Conservation (phyloP, 2,797 vertebrate genomes). For the Enteromius argenteus region DNA sequence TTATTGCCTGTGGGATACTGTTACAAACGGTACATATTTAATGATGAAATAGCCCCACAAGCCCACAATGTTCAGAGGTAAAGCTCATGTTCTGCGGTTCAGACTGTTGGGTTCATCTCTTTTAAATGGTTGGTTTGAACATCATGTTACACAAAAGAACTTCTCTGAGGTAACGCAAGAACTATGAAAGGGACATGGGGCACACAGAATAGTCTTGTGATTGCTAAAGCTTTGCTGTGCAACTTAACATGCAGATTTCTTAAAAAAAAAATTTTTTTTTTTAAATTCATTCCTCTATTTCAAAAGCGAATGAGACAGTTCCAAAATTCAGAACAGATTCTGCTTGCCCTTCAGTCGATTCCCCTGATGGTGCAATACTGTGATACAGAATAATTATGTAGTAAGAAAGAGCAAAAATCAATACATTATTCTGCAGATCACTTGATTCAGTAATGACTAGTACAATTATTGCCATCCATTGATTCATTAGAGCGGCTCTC, state of each 20-base stretch:
- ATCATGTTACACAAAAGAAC: conserved; percentile 58
- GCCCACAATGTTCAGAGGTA: conserved; percentile 61
- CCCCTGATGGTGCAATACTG: conserved; percentile 86
- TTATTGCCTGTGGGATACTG: conserved; percentile 62
- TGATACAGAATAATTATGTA: conserved; percentile 86
- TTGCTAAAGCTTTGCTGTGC: neutral
- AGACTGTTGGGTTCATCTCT: conserved; percentile 62
- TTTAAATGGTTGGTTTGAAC: conserved; percentile 59
- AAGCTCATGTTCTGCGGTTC: conserved; percentile 62
- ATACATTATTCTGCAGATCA: conserved; percentile 88
- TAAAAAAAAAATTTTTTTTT: neutral
- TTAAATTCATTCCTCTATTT: neutral
- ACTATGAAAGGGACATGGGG: conserved; percentile 4
- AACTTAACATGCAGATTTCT: neutral
- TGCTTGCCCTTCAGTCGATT: conserved; percentile 80
- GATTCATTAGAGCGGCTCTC: conserved; percentile 81
- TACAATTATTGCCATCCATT: conserved; percentile 81
- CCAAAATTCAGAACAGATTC: conserved; percentile 59
- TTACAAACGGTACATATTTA: conserved; percentile 66
- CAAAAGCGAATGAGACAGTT: conserved; percentile 16
- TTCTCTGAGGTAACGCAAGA: conserved; percentile 54
- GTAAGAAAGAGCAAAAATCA: conserved; percentile 84
- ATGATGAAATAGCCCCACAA: conserved; percentile 56
- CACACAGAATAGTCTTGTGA: neutral
- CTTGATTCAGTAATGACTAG: conserved; percentile 86